These are phyloP conservation scores for Ganaspis brasiliensis DNA, from an alignment of 2,888 invertebrate species.

Conservation along the genomic window DNA sequence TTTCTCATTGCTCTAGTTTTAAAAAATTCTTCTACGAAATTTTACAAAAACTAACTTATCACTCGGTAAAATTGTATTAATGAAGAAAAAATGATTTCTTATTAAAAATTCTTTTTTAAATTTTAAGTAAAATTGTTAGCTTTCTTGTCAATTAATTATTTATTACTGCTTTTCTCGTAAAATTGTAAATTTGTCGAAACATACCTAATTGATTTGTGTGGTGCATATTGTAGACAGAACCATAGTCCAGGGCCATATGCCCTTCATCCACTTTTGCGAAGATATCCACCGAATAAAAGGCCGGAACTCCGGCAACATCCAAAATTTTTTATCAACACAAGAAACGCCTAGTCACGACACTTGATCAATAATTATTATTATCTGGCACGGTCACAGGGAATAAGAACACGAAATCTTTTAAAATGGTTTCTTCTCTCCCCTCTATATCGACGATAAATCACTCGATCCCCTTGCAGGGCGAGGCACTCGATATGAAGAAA, in stretches of 20 bases:
- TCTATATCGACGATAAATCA: constrained; percentile 47
- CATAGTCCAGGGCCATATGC: constrained; percentile 78
- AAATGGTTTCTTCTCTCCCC: constrained; percentile 44
- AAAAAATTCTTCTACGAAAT: too few relatives aligned
- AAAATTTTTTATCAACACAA: constrained; percentile 56
- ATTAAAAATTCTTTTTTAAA: too few relatives aligned
- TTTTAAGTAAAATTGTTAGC: too few relatives aligned
- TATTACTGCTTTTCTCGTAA: too few relatives aligned
- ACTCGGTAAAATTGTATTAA: too few relatives aligned
- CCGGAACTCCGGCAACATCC: constrained; percentile 63
- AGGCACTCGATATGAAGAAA: background rate
- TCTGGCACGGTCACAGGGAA: background rate
- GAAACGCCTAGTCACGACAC: background rate
- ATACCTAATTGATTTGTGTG: constrained; percentile 77
- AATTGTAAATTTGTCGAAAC: constrained; percentile 55
- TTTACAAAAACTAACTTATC: too few relatives aligned
- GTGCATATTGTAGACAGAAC: constrained; percentile 77
- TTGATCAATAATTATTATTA: background rate
- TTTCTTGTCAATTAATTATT: too few relatives aligned
- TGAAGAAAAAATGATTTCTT: too few relatives aligned
- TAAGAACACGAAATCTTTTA: constrained; percentile 45
- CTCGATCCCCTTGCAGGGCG: constrained; percentile 27
- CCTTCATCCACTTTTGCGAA: constrained; percentile 59
- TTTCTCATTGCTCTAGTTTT: too few relatives aligned
- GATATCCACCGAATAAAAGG: constrained; percentile 58